Evolutionary conservation across 1,140 invertebrate genomes (phyloP).

Genomic region (Drosophila insularis): DNA sequence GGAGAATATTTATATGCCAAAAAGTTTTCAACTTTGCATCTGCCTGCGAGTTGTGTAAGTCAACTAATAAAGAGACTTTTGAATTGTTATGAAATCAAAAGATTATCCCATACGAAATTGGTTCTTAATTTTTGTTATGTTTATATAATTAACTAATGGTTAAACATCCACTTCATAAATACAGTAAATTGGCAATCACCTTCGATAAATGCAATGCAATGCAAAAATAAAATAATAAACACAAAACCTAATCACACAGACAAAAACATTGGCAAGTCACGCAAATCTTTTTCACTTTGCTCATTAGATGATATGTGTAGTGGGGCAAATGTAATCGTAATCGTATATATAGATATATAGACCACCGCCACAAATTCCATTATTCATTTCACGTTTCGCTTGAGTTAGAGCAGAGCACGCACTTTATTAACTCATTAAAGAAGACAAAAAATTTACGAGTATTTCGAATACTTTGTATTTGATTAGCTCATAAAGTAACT

Average conservation of each 20-base stretch:
- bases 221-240: constrained; percentile 27
- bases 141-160: neutral
- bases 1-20: constrained; percentile 26
- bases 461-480: constrained; percentile 67
- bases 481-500: constrained; percentile 62
- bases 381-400: constrained; percentile 65
- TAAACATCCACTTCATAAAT: constrained; percentile 30
- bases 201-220: constrained; percentile 25
- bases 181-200: constrained; percentile 36
- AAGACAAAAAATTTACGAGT: constrained; percentile 50
- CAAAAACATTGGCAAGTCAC: constrained; percentile 54
- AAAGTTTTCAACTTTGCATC: constrained; percentile 16
- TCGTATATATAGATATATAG: constrained; percentile 40
- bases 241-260: neutral
- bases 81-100: neutral
- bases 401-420: constrained; percentile 62
- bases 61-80: neutral
- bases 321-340: constrained; percentile 42
- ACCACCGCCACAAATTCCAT: constrained; percentile 50
- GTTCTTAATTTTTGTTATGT: neutral
- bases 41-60: neutral
- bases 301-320: constrained; percentile 59
- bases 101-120: neutral
- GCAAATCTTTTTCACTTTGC: constrained; percentile 59
- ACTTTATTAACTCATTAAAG: constrained; percentile 76